Evolutionary conservation across 2,888 invertebrate species (phyloP).

Genomic region (Clusia tigrina): DNA sequence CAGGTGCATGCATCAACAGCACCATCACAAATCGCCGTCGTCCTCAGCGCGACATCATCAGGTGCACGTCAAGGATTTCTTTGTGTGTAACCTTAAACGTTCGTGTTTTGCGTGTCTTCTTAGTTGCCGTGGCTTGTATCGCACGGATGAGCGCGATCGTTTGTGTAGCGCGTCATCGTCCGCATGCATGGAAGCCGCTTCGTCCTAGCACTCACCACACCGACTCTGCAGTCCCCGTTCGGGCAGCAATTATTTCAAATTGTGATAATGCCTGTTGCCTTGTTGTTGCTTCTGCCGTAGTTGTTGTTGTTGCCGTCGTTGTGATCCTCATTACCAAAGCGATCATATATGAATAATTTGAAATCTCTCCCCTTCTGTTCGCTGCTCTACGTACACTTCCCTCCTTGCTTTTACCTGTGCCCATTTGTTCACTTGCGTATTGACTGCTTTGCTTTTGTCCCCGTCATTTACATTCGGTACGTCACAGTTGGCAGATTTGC

Average conservation of each 20-base stretch:
- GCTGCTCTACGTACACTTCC: not conserved
- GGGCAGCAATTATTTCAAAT: not conserved
- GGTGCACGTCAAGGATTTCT: constrained; percentile 21
- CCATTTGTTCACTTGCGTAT: constrained; percentile 1
- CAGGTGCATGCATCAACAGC: too few relatives aligned
- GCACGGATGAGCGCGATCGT: constrained; percentile 22
- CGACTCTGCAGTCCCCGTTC: not conserved
- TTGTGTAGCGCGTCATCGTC: constrained; percentile 14
- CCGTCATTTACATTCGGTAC: constrained; percentile 33
- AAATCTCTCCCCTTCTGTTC: not conserved
- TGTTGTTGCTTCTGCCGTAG: not conserved
- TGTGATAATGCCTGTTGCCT: constrained; percentile 3
- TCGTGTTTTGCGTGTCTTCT: not conserved
- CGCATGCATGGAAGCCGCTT: not conserved
- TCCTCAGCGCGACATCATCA: too few relatives aligned
- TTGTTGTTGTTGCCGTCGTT: not conserved
- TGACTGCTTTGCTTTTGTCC: constrained; percentile 9
- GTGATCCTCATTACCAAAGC: not conserved
- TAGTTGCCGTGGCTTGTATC: too few relatives aligned
- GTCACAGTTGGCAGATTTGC: constrained; percentile 45
- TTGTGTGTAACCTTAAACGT: too few relatives aligned
- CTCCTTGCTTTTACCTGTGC: not conserved
- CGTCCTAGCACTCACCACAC: not conserved
- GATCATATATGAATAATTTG: not conserved
- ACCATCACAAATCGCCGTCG: too few relatives aligned